Percentiles rank a stretch among this genome's conserved stretches.
These are phyloP conservation scores for Pachyuromys duprasi DNA, from an alignment of 2,797 vertebrate species.

Conservation along the genomic window DNA sequence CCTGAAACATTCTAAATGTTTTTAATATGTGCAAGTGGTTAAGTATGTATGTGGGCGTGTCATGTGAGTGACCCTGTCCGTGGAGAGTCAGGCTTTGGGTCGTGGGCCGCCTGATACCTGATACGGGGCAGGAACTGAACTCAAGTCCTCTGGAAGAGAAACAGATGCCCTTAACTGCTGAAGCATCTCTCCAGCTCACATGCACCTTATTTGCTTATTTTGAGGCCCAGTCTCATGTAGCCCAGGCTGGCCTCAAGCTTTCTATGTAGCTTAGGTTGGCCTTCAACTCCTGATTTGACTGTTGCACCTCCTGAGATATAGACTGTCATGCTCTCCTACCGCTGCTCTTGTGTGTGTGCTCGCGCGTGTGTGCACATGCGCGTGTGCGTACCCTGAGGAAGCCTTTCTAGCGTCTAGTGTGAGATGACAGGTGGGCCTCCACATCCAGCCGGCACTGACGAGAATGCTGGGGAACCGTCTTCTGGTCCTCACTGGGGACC, in stretches of 20 bases:
- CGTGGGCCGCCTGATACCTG: neutral
- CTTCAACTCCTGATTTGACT: neutral
- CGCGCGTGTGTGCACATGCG: rapidly evolving
- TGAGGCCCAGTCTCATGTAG: neutral
- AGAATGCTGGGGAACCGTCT: neutral
- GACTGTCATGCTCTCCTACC: neutral
- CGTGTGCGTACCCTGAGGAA: neutral
- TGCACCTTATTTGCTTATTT: neutral
- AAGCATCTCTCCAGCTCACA: neutral
- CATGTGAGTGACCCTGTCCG: too few relatives aligned
- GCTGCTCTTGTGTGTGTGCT: neutral
- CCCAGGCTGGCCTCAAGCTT: neutral
- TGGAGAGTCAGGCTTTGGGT: neutral
- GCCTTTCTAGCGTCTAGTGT: too few relatives aligned
- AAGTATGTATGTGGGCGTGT: neutral
- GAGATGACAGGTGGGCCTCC: neutral
- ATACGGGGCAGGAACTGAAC: neutral
- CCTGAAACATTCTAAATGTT: neutral
- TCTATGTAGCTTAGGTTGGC: neutral
- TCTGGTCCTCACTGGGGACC: neutral
- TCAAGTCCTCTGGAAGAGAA: neutral
- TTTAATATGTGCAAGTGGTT: neutral
- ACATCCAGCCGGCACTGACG: neutral
- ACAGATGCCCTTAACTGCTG: too few relatives aligned
- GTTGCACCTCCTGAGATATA: neutral